phyloP scores from a whole-genome alignment of 2,113 vertebrate species.

The Percopsis transmontana region DNA sequence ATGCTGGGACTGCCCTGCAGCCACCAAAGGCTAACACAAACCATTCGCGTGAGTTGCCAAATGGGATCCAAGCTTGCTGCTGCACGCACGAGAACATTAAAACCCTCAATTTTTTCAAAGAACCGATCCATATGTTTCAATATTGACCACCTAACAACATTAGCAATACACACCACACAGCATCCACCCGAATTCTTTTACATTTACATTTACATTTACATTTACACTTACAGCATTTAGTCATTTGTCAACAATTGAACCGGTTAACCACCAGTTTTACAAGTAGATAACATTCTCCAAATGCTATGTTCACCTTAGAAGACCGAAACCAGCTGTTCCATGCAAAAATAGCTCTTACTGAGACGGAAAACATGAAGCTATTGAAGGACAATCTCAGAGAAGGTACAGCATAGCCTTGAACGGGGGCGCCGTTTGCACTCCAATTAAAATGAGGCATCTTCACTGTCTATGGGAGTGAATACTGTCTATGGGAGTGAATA shows the following conservation, averaged over 20 bases:
- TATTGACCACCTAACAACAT: not conserved
- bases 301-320: not conserved
- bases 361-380: conserved; percentile 35
- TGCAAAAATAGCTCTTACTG: conserved; percentile 11
- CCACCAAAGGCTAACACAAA: no score
- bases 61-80: no score
- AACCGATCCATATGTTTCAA: not conserved
- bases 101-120: no score
- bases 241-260: no score
- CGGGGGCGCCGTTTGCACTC: conserved; percentile 18
- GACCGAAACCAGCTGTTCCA: conserved; percentile 1
- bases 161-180: not conserved
- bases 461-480: conserved; percentile 41
- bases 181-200: not conserved
- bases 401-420: conserved; percentile 41
- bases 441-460: conserved; percentile 56
- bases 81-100: no score
- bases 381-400: conserved; percentile 3
- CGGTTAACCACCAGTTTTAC: no score
- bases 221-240: not conserved
- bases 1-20: no score
- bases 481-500: conserved; percentile 41
- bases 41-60: no score
- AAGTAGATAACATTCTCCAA: no score
- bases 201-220: not conserved